Evolutionary conservation across 2,113 vertebrate genomes (phyloP).

Genomic region (Myiopsitta monachus): DNA sequence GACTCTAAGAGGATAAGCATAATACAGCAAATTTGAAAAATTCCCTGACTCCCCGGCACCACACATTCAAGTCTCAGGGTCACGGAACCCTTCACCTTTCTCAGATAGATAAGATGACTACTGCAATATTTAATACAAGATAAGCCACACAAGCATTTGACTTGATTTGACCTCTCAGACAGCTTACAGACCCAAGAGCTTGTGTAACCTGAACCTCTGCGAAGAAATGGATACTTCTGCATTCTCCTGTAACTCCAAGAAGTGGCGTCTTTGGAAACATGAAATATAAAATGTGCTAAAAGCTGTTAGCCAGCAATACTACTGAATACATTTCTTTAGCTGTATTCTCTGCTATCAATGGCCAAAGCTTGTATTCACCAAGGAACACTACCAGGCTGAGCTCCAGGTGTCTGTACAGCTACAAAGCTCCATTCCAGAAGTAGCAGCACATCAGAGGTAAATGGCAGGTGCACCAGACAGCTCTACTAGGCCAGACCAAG

Average conservation of each 20-base stretch:
- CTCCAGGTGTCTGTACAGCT: neutral
- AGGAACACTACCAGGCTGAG: neutral
- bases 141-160: constrained; percentile 59
- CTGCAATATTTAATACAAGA: constrained; percentile 61
- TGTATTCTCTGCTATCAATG: neutral
- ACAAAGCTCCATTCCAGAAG: neutral
- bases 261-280: neutral
- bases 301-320: neutral
- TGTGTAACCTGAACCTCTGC: constrained; percentile 39
- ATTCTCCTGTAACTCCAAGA: neutral
- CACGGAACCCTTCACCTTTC: constrained; percentile 52
- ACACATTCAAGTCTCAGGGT: constrained; percentile 3
- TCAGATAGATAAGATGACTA: constrained; percentile 59
- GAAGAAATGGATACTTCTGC: constrained; percentile 42
- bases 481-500: neutral
- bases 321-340: neutral
- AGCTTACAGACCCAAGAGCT: constrained; percentile 59
- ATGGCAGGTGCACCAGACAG: neutral
- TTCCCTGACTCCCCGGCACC: constrained; percentile 18
- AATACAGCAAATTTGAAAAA: constrained; percentile 46
- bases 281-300: neutral
- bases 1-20: constrained; percentile 47
- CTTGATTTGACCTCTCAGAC: constrained; percentile 60
- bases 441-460: neutral
- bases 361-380: neutral